phyloP scores from a whole-genome alignment of 2,888 invertebrate genomes.

The Napeogenes sylphis region DNA sequence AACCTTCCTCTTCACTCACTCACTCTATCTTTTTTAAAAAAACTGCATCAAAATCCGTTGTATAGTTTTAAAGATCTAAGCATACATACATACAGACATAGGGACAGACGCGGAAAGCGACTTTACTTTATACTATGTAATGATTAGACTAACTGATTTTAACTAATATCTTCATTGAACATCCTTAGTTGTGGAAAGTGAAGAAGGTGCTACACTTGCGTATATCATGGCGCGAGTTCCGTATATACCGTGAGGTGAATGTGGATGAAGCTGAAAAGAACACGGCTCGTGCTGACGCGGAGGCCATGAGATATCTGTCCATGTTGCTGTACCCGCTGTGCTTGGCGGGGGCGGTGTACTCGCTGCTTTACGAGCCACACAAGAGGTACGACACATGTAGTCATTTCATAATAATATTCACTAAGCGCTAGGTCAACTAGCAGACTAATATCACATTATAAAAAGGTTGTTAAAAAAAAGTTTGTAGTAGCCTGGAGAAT shows the following conservation, averaged over 20 bases:
- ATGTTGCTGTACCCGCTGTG: slow-evolving; percentile 94
- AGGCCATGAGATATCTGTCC: slow-evolving; percentile 94
- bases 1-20: too few species aligned
- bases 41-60: too few species aligned
- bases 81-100: too few species aligned
- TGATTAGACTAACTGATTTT: neutral
- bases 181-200: slow-evolving; percentile 93
- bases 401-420: neutral
- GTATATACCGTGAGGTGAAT: slow-evolving; percentile 49
- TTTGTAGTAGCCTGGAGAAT: too few species aligned
- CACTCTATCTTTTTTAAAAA: too few species aligned
- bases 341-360: slow-evolving; percentile 91
- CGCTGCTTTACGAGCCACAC: slow-evolving; percentile 94
- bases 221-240: slow-evolving; percentile 67
- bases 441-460: neutral
- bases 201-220: slow-evolving; percentile 92
- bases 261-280: slow-evolving; percentile 81
- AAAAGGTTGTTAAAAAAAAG: too few species aligned
- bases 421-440: neutral
- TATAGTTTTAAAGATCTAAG: too few species aligned
- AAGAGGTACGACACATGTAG: slow-evolving; percentile 81
- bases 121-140: too few species aligned
- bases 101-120: too few species aligned
- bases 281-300: slow-evolving; percentile 92
- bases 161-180: neutral